Base-by-base conservation (phyloP, 2,797 vertebrate species). In the Molossus molossus region DNA sequence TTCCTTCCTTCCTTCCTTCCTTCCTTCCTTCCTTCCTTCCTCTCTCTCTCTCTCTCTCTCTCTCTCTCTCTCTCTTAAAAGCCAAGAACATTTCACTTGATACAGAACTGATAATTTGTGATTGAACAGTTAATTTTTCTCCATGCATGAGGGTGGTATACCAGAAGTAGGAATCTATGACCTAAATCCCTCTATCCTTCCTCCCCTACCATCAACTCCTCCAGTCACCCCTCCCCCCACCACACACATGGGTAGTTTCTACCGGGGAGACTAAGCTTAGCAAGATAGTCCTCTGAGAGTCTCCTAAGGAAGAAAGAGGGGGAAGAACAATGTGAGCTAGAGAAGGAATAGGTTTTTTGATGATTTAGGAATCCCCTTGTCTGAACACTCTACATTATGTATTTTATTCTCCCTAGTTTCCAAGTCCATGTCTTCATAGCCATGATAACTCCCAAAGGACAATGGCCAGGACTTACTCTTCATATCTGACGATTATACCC, bases 11-110 rank as follows among this genome's bases (percentile, higher is more conserved):
- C n/a, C n/a, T n/a, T n/a, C n/a, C n/a, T n/a, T n/a, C n/a, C n/a
- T n/a, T n/a, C n/a, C n/a, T n/a, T n/a, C n/a, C n/a, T n/a, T n/a
- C n/a, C n/a, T n/a, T n/a, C n/a, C n/a, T n/a, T n/a, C n/a, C n/a
- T 33, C 33, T 45, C 40, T 45, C 6, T 45, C 40, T 45, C 6
- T 45, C 6, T 45, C 40, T 45, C 6, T 45, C 40, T 45, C 40
- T 45, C 40, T 45, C 40, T 45, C 10, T 67, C 40, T 55, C 80
- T 75, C 67, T 62, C 60, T 57, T 48, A 45, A 48, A 70, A n/a
- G 84, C 53, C 53, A 69, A 83, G 53, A 86, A 83, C 5, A 33
- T 83, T 95, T 82, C 45, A 57, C 76, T 87, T 87, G 69, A 45
- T 75, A 57, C 2, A 67, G 3, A 58, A 70, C 3, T 9, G 58